Conservation (phyloP, 2,797 vertebrate species). For the Coluber constrictor region DNA sequence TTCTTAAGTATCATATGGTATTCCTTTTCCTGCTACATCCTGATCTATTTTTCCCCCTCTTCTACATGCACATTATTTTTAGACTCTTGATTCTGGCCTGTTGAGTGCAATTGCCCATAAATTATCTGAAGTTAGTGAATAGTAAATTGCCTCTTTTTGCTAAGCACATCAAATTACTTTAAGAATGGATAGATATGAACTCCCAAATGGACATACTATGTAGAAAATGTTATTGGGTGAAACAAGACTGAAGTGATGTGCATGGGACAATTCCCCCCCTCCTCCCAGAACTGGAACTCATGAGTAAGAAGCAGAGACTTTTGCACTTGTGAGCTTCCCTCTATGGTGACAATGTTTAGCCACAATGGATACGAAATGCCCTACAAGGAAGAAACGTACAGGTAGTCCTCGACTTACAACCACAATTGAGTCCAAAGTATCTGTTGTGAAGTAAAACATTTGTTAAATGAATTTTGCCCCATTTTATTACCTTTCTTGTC, state of each 20-base stretch:
- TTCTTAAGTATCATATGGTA: not conserved
- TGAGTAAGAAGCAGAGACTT: not conserved
- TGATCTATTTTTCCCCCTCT: rapidly evolving
- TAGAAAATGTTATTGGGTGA: not conserved
- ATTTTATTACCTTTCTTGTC: too few relatives aligned
- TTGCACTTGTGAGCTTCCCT: not conserved
- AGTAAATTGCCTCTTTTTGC: not conserved
- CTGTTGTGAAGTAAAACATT: too few relatives aligned
- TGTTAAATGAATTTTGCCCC: too few relatives aligned
- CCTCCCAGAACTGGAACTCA: not conserved
- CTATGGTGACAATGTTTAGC: not conserved
- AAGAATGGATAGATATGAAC: not conserved
- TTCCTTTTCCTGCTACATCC: not conserved
- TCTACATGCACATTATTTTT: not conserved
- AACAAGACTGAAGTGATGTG: not conserved
- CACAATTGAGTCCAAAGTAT: too few relatives aligned
- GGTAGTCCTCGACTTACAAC: too few relatives aligned
- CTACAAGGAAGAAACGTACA: not conserved
- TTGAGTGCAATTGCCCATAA: not conserved
- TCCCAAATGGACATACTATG: not conserved
- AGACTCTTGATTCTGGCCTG: not conserved
- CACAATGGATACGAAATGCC: not conserved
- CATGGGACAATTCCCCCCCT: not conserved
- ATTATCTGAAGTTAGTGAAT: not conserved
- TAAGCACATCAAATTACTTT: not conserved